Evolutionary conservation across 1,140 invertebrate genomes (phyloP), one percentile per base, ranked within the genome.

Genomic region (Trachymyrmex septentrionalis): DNA sequence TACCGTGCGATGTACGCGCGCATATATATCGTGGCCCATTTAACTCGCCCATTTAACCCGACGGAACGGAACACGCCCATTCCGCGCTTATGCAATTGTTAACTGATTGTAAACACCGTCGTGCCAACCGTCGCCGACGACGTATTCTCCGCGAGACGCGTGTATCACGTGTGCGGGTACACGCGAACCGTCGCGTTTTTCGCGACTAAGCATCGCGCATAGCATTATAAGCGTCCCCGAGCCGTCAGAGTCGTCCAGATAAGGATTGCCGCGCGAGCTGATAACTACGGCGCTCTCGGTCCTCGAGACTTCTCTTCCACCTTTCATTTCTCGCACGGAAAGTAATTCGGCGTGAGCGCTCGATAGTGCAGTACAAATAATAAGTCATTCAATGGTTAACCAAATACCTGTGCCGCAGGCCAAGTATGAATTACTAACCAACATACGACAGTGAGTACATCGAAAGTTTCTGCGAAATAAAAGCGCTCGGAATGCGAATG

Each of bases 341-440:
- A n/a, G n/a, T 0, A 14, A 44, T 16, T 57, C 24, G 24, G 24
- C 14, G 69, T 24, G 30, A 14, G 10, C 59, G 44, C 67, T 73
- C 44, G 50, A 10, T 24, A 64, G 30, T 44, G 21, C 19, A 21
- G 38, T 14, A 78, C 57, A 14, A 53, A 85, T 10, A 55, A 80
- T 24, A 63, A 78, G 14, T 76, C 88, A 75, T 87, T 93, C 92
- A 92, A 93, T 93, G 92, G 92, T 93, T 93, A 91, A 93, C 76
- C 92, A 92, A 92, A 92, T 91, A 69, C 86, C 91, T 34, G 88
- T 91, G 84, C 91, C 88, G 53, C 91, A 91, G 87, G 89, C 92
- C 57, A 93, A 93, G 55, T 93, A 93, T 91, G 91, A 93, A 91
- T 90, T 93, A 57, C 69, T 93, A 86, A 92, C 87, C 38, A 88